Base-by-base conservation (phyloP, 2,797 vertebrate genomes). In the Microctenopoma lineatum region DNA sequence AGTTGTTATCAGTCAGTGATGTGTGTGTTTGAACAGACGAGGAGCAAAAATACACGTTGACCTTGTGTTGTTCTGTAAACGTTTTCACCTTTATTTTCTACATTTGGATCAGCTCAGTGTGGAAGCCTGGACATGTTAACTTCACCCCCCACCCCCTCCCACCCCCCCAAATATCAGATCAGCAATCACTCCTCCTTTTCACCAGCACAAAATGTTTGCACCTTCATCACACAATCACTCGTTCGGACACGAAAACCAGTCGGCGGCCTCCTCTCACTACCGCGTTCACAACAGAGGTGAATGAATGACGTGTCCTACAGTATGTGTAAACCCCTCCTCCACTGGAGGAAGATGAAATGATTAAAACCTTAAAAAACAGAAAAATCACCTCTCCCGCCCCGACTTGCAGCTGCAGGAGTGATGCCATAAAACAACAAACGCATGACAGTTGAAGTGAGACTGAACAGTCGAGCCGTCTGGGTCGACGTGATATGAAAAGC, bases 51-150 rank as follows among this genome's bases (percentile, higher is more conserved):
- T 65, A 38, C 44, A 44, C 36, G 66, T 44, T 51, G 46, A 66
- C 39, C 59, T 66, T 32, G 0, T 63, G 18, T 51, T 63, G 59
- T 85, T 89, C 86, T 94, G 93, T 94, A 94, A 95, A 94, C 92
- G 18, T 92, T 88, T 91, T 92, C 85, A 84, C 82, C 79, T 92
- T 92, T 94, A 93, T 94, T 94, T 93, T 92, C 89, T 93, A 92
- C 89, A 92, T 93, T 93, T 93, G 92, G 90, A 93, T 91, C 90
- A 93, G 87, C 88, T 94, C 91, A 84, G 80, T 84, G 86, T 92
- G 86, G 90, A 92, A 92, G 88, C 85, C 88, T 89, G 85, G 83
- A 90, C 84, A 87, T 84, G 83, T 90, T 82, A 76, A 64, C 80
- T 78, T 65, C 75, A 62, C 77, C 82, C 50, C 77, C 4, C 79